Percentiles rank a stretch among this genome's conserved stretches.
These are phyloP conservation scores for Sebastes diploproa DNA, from an alignment of 2,797 vertebrate genomes.

Conservation along the genomic window DNA sequence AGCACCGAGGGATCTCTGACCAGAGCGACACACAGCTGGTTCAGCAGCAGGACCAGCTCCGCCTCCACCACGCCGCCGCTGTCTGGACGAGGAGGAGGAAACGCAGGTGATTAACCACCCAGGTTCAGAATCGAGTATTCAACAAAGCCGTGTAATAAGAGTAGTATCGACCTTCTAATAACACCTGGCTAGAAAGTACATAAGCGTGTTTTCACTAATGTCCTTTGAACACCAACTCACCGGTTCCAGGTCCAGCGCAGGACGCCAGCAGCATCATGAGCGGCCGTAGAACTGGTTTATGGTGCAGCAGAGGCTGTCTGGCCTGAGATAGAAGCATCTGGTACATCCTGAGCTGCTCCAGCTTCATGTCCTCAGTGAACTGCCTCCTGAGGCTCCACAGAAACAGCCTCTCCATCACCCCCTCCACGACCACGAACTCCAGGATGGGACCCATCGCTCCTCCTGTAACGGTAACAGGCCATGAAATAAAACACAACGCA, in stretches of 20 bases:
- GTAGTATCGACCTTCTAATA: background rate
- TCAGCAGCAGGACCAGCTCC: slow-evolving; percentile 89
- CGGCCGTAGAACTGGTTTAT: slow-evolving; percentile 92
- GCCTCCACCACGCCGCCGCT: slow-evolving; percentile 86
- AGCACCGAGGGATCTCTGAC: slow-evolving; percentile 93
- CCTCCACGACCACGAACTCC: slow-evolving; percentile 95
- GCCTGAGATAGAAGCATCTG: slow-evolving; percentile 92
- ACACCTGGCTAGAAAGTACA: background rate
- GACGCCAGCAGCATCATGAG: slow-evolving; percentile 94
- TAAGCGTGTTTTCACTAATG: background rate
- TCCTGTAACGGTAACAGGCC: slow-evolving; percentile 58
- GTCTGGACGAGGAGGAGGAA: slow-evolving; percentile 46
- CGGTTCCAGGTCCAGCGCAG: slow-evolving; percentile 81
- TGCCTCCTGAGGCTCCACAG: slow-evolving; percentile 94
- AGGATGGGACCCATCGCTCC: slow-evolving; percentile 94
- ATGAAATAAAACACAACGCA: fast-evolving
- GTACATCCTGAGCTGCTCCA: slow-evolving; percentile 95
- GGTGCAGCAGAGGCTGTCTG: slow-evolving; percentile 92
- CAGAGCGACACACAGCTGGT: slow-evolving; percentile 91
- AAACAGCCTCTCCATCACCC: slow-evolving; percentile 96
- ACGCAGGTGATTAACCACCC: background rate
- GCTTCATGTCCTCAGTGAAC: slow-evolving; percentile 95
- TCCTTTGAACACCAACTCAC: slow-evolving; percentile 14
- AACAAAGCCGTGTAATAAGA: too few species aligned
- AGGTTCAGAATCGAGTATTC: background rate